Evolutionary conservation across 2,888 invertebrate species (phyloP).

Genomic region (Heterodera filipjevi): DNA sequence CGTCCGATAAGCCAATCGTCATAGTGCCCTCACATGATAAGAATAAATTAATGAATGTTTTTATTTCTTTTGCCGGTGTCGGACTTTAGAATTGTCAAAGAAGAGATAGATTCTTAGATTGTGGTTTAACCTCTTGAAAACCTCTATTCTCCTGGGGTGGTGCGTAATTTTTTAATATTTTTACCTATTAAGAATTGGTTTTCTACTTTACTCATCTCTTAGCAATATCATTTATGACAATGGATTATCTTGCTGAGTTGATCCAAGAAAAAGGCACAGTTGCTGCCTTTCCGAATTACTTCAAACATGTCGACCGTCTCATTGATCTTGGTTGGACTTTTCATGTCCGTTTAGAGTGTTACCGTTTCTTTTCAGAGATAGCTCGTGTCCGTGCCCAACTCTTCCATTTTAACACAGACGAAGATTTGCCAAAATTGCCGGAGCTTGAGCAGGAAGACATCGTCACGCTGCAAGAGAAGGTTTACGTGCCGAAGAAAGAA

Average conservation of each 20-base stretch:
- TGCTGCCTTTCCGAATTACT: conserved; percentile 52
- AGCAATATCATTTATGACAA: conserved; percentile 20
- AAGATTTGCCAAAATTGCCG: conserved; percentile 71
- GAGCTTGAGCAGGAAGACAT: conserved; percentile 68
- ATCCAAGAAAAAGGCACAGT: conserved; percentile 55
- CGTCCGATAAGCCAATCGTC: no score
- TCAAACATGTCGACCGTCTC: conserved; percentile 56
- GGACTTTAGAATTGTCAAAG: no score
- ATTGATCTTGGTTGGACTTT: conserved; percentile 52
- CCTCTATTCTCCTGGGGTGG: no score
- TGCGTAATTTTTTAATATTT: no score
- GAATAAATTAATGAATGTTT: no score
- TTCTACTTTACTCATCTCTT: not conserved
- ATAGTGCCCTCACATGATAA: no score
- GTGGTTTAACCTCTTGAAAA: no score
- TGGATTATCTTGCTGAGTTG: conserved; percentile 35
- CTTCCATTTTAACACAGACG: conserved; percentile 97
- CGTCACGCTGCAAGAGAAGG: conserved; percentile 94
- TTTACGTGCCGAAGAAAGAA: conserved; percentile 98
- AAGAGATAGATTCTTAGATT: no score
- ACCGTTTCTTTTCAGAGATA: conserved; percentile 79
- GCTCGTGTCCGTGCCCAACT: conserved; percentile 93
- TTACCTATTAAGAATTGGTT: no score
- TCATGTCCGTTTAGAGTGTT: not conserved
- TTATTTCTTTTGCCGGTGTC: no score